Conservation (phyloP, 1,140 invertebrate genomes). For the Sycobia sp. region DNA sequence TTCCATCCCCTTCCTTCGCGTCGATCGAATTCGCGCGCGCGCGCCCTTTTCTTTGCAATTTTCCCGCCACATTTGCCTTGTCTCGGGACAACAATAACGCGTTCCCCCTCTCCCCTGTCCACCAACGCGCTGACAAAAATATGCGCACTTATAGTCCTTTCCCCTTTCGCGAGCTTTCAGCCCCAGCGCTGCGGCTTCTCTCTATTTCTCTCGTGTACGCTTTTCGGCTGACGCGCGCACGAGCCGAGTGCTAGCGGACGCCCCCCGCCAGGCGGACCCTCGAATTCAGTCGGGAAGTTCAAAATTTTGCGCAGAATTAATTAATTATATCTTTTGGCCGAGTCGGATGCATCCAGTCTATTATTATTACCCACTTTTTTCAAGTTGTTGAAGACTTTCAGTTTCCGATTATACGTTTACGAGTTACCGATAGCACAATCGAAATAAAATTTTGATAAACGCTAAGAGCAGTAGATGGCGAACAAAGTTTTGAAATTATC, state of each 20-base stretch:
- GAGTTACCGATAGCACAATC: neutral
- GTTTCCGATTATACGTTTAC: too few species aligned
- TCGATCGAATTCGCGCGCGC: neutral
- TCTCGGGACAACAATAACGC: conserved; percentile 61
- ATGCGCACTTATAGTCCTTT: conserved; percentile 49
- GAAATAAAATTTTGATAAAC: neutral
- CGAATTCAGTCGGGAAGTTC: conserved; percentile 33
- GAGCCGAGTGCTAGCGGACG: too few species aligned
- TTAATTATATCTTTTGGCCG: too few species aligned
- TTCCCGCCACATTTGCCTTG: conserved; percentile 63
- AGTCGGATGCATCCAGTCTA: neutral
- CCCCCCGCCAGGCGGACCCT: neutral
- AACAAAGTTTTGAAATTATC: too few species aligned
- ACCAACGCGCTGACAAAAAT: conserved; percentile 58
- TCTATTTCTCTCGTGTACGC: neutral
- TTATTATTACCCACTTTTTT: neutral
- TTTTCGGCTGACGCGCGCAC: too few species aligned
- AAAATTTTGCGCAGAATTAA: neutral
- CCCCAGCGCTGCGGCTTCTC: neutral
- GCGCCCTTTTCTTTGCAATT: conserved; percentile 55
- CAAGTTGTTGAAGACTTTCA: neutral
- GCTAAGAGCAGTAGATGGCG: too few species aligned
- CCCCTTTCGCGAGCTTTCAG: conserved; percentile 24
- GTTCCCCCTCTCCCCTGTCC: conserved; percentile 50
- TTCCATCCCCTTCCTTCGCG: too few species aligned